Evolutionary conservation across 2,113 vertebrate species (phyloP).

Genomic region (Gymnogyps californianus): DNA sequence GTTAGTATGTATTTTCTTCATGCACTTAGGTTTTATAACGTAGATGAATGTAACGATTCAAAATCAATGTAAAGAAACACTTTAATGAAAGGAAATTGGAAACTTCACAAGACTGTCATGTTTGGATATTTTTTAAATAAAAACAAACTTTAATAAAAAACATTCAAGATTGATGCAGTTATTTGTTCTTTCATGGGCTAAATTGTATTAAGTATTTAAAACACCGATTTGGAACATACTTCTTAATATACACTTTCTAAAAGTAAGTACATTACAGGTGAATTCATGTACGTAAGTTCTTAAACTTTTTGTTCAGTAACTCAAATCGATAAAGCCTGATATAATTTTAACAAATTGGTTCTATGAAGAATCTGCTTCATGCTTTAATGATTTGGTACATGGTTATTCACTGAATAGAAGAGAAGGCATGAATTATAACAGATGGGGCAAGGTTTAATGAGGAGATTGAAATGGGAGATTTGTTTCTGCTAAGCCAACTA

Average conservation of each 20-base stretch:
- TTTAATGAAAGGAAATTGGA: neutral
- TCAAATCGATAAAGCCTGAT: neutral
- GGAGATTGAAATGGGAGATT: slow-evolving; percentile 25
- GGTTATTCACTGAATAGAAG: neutral
- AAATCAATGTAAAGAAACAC: neutral
- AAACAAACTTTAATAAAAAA: neutral
- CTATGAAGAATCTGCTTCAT: neutral
- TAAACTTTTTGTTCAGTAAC: neutral
- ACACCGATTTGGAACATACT: neutral
- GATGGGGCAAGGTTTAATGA: slow-evolving; percentile 43
- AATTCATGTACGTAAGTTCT: neutral
- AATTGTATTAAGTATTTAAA: neutral
- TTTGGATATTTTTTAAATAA: neutral
- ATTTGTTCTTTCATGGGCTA: neutral
- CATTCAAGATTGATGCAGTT: neutral
- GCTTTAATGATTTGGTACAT: neutral
- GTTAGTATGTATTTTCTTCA: neutral
- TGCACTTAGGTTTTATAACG: neutral
- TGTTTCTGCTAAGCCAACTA: slow-evolving; percentile 47
- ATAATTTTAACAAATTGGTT: neutral
- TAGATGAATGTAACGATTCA: neutral
- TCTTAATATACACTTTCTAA: neutral
- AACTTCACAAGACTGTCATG: neutral
- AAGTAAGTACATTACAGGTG: neutral
- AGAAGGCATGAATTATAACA: neutral